A percentile compares a stretch with the other conserved stretches of the same genome.
phyloP scores from a whole-genome alignment of 2,797 vertebrate genomes.

The Vultur gryphus region DNA sequence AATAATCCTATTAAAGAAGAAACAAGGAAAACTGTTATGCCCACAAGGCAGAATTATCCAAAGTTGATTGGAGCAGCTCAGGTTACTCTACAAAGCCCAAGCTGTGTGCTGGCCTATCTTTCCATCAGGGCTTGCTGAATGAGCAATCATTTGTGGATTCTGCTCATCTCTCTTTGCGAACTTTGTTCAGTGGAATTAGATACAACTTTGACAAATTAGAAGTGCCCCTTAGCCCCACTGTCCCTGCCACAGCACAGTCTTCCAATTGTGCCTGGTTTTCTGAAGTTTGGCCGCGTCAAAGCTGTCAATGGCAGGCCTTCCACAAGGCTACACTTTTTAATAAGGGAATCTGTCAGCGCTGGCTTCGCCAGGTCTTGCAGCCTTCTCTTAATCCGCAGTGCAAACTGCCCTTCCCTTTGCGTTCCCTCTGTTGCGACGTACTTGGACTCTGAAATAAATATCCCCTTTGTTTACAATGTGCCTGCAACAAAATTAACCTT shows the following conservation, averaged over 20 bases:
- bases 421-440: constrained; percentile 21
- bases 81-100: constrained; percentile 77
- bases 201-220: constrained; percentile 88
- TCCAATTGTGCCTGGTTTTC: constrained; percentile 76
- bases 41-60: constrained; percentile 76
- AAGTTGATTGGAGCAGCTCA: constrained; percentile 69
- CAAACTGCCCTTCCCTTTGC: constrained; percentile 68
- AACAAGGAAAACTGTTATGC: constrained; percentile 80
- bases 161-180: constrained; percentile 80
- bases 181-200: constrained; percentile 86
- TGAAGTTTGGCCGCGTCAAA: constrained; percentile 63
- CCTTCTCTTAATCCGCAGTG: constrained; percentile 74
- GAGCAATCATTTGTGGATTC: constrained; percentile 80
- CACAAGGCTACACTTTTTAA: constrained; percentile 77
- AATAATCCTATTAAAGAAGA: constrained; percentile 84
- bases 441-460: constrained; percentile 69
- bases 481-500: constrained; percentile 76
- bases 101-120: constrained; percentile 70
- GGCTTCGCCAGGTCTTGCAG: constrained; percentile 68
- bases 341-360: constrained; percentile 83
- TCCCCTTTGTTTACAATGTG: constrained; percentile 75
- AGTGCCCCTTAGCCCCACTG: constrained; percentile 59
- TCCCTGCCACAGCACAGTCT: constrained; percentile 71
- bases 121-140: constrained; percentile 76
- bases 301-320: constrained; percentile 68